Conservation (phyloP, 2,888 invertebrate genomes). For the Synanthedon andrenaeformis region DNA sequence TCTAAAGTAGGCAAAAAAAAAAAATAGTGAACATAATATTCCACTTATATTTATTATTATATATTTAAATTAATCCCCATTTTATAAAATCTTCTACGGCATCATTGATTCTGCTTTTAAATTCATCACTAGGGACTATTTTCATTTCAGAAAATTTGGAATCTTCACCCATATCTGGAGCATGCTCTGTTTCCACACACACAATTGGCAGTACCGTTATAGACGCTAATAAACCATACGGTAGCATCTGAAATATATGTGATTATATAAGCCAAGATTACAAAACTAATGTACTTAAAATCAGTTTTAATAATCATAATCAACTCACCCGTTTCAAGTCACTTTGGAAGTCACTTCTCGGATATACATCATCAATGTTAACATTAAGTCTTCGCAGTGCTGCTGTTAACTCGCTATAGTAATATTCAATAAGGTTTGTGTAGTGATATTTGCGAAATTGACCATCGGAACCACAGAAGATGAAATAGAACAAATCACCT, state of each 20-base stretch:
- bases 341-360: conserved; percentile 16
- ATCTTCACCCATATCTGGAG: conserved; percentile 8
- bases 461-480: conserved; percentile 22
- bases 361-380: conserved; percentile 15
- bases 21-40: no score
- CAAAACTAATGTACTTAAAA: background rate
- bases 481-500: conserved; percentile 20
- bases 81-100: conserved; percentile 8
- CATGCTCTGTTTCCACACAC: conserved; percentile 8
- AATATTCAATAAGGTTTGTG: conserved; percentile 16
- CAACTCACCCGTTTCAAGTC: conserved; percentile 18
- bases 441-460: conserved; percentile 17
- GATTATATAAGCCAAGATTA: background rate
- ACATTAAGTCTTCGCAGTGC: conserved; percentile 14
- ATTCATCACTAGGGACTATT: conserved; percentile 5
- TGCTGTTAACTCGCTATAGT: conserved; percentile 16
- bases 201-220: conserved; percentile 5
- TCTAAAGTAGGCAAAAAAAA: no score
- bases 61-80: background rate
- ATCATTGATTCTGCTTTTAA: conserved; percentile 10
- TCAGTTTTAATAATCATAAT: background rate
- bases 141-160: conserved; percentile 1
- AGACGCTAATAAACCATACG: conserved; percentile 10
- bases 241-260: conserved; percentile 10
- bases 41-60: no score